A percentile compares a stretch with the other conserved stretches of the same genome.
phyloP scores from a whole-genome alignment of 2,888 invertebrate species.

The Thysanoteuthis rhombus region DNA sequence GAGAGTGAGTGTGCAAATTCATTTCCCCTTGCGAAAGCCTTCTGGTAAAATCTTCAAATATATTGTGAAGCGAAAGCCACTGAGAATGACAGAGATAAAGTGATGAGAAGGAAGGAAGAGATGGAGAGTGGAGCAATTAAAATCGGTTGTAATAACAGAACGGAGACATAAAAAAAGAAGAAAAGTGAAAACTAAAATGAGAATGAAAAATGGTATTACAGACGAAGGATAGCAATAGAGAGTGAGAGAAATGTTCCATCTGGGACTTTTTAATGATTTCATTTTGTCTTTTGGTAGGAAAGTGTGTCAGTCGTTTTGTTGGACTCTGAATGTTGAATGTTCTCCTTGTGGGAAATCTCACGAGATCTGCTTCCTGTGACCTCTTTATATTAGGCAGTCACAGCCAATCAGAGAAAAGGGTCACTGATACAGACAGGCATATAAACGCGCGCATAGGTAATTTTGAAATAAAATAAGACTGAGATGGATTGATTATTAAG shows the following conservation, averaged over 20 bases:
- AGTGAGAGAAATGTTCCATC: not conserved
- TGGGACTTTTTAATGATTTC: not conserved
- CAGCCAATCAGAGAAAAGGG: not conserved
- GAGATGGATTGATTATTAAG: not conserved
- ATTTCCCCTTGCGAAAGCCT: not conserved
- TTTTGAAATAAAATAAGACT: not conserved
- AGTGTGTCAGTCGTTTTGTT: not conserved
- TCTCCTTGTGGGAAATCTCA: not conserved
- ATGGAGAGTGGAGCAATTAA: not conserved
- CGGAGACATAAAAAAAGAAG: not conserved
- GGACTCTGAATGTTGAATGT: not conserved
- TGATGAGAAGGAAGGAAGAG: not conserved
- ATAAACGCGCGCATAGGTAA: not conserved
- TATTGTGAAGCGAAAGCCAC: not conserved
- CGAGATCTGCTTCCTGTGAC: not conserved
- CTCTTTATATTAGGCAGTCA: not conserved
- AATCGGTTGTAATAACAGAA: not conserved
- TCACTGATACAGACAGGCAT: not conserved
- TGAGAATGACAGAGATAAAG: not conserved
- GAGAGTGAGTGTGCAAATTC: not conserved
- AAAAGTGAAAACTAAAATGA: not conserved
- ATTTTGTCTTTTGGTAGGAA: not conserved
- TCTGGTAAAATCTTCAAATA: not conserved
- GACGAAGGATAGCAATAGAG: not conserved
- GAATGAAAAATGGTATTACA: not conserved